Evolutionary conservation across 2,888 invertebrate genomes (phyloP).

Genomic region (Caenorhabditis wallacei): DNA sequence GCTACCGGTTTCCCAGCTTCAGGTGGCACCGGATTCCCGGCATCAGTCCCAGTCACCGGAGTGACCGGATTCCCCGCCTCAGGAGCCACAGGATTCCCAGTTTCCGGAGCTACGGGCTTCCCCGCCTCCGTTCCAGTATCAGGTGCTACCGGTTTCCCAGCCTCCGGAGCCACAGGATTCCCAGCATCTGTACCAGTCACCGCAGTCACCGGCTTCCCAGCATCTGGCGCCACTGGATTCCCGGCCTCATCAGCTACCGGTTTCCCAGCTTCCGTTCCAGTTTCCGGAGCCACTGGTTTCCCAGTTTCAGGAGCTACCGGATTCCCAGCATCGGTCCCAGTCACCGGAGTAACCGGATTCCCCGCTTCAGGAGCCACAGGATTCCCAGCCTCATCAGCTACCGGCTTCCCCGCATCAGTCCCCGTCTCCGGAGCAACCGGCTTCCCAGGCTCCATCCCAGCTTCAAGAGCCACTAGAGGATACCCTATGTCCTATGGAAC

Average conservation of each 20-base stretch:
- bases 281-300: not conserved
- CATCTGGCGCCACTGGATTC: not conserved
- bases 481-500: not conserved
- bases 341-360: not conserved
- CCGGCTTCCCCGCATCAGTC: not conserved
- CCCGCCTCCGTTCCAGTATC: not conserved
- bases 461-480: not conserved
- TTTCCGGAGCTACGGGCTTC: not conserved
- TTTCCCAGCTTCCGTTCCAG: not conserved
- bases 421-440: not conserved
- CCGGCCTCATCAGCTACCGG: not conserved
- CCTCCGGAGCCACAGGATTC: not conserved
- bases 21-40: not conserved
- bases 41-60: not conserved
- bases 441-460: not conserved
- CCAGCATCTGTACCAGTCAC: not conserved
- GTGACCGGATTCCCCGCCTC: not conserved
- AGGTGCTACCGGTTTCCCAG: not conserved
- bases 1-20: constrained; percentile 4
- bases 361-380: not conserved
- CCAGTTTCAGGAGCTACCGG: not conserved
- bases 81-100: not conserved
- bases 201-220: not conserved
- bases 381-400: not conserved
- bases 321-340: not conserved